A percentile compares a stretch with the other conserved stretches of the same genome.
phyloP scores from a whole-genome alignment of 2,888 invertebrate species.

The Drosophila rubida region DNA sequence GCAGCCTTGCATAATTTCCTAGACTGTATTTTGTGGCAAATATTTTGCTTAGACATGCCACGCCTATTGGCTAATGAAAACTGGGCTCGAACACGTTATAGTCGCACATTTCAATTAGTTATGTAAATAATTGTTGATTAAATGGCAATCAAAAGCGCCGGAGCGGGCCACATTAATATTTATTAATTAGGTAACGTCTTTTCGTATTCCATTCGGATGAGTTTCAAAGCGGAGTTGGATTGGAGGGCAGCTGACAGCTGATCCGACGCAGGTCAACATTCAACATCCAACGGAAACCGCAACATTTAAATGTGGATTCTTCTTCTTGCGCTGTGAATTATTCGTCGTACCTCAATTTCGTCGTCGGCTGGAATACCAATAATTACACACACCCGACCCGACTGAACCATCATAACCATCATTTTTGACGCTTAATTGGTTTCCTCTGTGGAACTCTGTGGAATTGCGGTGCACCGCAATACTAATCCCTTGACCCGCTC shows the following conservation, averaged over 20 bases:
- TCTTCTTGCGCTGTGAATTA: slow-evolving; percentile 11
- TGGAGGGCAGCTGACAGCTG: slow-evolving; percentile 15
- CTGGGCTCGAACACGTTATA: slow-evolving; percentile 66
- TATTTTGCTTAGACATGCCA: slow-evolving; percentile 23
- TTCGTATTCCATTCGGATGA: slow-evolving; percentile 6
- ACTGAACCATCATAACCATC: slow-evolving; percentile 48
- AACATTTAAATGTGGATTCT: slow-evolving; percentile 42
- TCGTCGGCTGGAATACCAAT: slow-evolving; percentile 31
- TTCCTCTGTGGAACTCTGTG: slow-evolving; percentile 18
- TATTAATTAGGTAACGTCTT: slow-evolving; percentile 52
- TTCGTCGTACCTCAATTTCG: slow-evolving; percentile 64
- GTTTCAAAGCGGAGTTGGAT: neutral
- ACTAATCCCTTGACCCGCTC: slow-evolving; percentile 65
- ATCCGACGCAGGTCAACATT: slow-evolving; percentile 20
- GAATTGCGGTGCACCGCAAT: slow-evolving; percentile 42
- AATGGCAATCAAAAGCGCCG: slow-evolving; percentile 39
- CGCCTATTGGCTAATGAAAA: slow-evolving; percentile 62
- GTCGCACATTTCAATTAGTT: slow-evolving; percentile 65
- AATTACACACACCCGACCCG: slow-evolving; percentile 53
- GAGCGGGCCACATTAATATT: slow-evolving; percentile 46
- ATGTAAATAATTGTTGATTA: slow-evolving; percentile 71
- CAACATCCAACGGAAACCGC: slow-evolving; percentile 63
- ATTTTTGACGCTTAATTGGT: slow-evolving; percentile 58
- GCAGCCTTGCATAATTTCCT: slow-evolving; percentile 38
- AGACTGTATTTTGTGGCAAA: slow-evolving; percentile 30